Conservation (phyloP, 2,888 invertebrate species). For the Hedychridium roseum region DNA sequence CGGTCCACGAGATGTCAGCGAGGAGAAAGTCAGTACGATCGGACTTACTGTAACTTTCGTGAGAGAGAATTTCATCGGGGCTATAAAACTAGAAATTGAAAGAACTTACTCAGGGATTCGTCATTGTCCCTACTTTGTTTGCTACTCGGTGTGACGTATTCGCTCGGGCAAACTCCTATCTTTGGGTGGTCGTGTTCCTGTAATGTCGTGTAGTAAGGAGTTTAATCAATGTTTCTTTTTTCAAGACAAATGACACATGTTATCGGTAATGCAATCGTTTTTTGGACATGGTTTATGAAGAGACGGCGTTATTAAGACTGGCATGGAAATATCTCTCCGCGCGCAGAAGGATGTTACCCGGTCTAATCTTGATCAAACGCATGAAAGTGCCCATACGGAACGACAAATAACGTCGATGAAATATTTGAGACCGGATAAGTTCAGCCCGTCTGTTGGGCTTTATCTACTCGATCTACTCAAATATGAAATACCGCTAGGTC, state of each 20-base stretch:
- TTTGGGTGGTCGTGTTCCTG: background rate
- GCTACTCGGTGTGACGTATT: background rate
- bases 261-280: constrained; percentile 13
- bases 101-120: too few species aligned
- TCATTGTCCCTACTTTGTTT: too few species aligned
- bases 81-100: too few species aligned
- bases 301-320: constrained; percentile 5
- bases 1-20: too few species aligned
- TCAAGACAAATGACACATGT: constrained; percentile 5
- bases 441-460: constrained; percentile 3
- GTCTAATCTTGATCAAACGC: constrained; percentile 39
- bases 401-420: constrained; percentile 25
- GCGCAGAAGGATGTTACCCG: constrained; percentile 16
- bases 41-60: too few species aligned
- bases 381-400: constrained; percentile 17
- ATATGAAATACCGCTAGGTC: constrained; percentile 23
- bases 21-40: too few species aligned
- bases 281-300: background rate
- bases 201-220: too few species aligned
- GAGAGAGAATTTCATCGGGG: too few species aligned
- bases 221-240: too few species aligned
- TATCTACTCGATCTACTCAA: constrained; percentile 20
- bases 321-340: background rate
- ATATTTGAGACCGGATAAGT: constrained; percentile 24
- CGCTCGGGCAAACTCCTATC: background rate